Evolutionary conservation across 1,140 invertebrate genomes (phyloP), one percentile per base, ranked within the genome.

Genomic region (Tenebrio molitor): DNA sequence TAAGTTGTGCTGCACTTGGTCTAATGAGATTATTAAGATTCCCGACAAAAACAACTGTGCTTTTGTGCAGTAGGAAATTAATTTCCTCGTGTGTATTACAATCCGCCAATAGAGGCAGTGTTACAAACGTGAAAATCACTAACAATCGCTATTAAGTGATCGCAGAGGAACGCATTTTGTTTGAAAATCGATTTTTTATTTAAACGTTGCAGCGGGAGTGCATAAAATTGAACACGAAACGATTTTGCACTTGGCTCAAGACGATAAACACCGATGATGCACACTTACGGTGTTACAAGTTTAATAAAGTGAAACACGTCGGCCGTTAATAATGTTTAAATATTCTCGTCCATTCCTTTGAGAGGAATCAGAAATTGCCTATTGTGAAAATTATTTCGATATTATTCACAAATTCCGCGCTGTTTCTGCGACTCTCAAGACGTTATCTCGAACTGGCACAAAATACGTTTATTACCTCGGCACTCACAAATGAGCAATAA

Each of bases 1-100:
- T 14, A 58, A 58, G 6, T 15, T 25, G n/a, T 29, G 15, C 21
- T 58, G n/a, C 36, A 39, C 36, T 39, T 39, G 50, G 50, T 17
- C 19, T 58, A 34, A 58, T 58, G 50, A 58, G 50, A 21, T 29
- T 58, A 58, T 58, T 58, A 58, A 58, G n/a, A 58, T 58, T 58
- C 50, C 29, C 23, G n/a, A 25, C 50, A 25, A 25, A 58, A 25
- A 25, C 23, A 15, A 19, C 19, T 58, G 12, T 58, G 23, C 23
- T 25, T 58, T 58, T 25, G 29, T 58, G 50, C 21, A 10, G 12
- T 33, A n/a, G 50, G 50, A 58, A 58, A 58, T 58, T 58, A 23
- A 25, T 29, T 58, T 29, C 29, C 12, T 7, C 50, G 25, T 15
- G 2, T 6, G 29, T 53, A 39, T 39, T 7, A 7, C 12, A 39